Evolutionary conservation across 1,140 invertebrate species (phyloP).

Genomic region (Ostrea edulis): DNA sequence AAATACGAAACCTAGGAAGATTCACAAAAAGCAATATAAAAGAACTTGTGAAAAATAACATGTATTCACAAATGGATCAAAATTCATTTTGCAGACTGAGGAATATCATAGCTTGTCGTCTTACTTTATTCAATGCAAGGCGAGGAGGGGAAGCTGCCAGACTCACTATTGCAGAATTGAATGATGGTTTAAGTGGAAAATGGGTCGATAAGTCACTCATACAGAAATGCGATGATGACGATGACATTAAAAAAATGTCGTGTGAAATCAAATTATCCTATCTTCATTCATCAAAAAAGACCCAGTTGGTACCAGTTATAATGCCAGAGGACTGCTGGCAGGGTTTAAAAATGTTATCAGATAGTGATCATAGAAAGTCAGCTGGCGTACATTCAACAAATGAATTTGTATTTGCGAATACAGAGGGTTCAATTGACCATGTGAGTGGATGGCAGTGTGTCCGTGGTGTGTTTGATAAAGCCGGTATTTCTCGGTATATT

Average conservation of each 20-base stretch:
- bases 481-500: conserved; percentile 30
- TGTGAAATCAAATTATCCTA: too few relatives aligned
- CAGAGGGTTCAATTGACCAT: conserved; percentile 51
- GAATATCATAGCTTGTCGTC: too few relatives aligned
- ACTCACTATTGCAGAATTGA: conserved; percentile 50
- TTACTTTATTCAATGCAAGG: too few relatives aligned
- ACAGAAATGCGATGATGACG: neutral
- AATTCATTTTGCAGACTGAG: too few relatives aligned
- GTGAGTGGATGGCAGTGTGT: conserved; percentile 50
- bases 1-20: conserved; percentile 38
- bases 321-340: too few relatives aligned
- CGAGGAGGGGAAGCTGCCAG: too few relatives aligned
- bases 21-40: neutral
- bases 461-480: neutral
- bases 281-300: too few relatives aligned
- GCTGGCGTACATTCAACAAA: conserved; percentile 3
- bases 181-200: conserved; percentile 46
- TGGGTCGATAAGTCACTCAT: conserved; percentile 45
- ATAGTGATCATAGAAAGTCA: too few relatives aligned
- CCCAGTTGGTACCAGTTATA: too few relatives aligned
- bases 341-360: too few relatives aligned
- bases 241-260: too few relatives aligned
- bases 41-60: neutral
- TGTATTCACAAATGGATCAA: conserved; percentile 38
- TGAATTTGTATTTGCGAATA: conserved; percentile 52